These are phyloP conservation scores for Crotalus helleri DNA, from an alignment of 2,113 vertebrate genomes.

Conservation along the genomic window DNA sequence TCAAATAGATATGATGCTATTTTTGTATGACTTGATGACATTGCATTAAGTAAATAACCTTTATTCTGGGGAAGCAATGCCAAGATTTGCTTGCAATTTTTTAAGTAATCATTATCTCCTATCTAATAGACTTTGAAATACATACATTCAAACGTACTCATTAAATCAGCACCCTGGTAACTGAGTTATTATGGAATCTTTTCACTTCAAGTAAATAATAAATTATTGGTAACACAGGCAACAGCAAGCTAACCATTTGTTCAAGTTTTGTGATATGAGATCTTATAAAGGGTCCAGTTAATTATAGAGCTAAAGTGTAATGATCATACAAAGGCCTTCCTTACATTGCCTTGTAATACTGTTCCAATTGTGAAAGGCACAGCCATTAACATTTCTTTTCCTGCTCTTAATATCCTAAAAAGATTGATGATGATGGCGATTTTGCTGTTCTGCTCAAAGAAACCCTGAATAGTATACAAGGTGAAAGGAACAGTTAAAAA, in stretches of 20 bases:
- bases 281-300: not conserved
- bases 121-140: not conserved
- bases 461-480: not conserved
- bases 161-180: not conserved
- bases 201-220: not conserved
- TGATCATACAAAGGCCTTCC: not conserved
- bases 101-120: not conserved
- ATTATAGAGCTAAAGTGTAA: not conserved
- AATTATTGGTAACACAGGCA: not conserved
- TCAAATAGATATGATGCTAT: constrained; percentile 1
- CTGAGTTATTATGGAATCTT: not conserved
- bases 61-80: not conserved
- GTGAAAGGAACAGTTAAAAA: not conserved
- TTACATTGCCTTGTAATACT: not conserved
- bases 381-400: not conserved
- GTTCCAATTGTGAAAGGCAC: not conserved
- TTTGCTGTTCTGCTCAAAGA: not conserved
- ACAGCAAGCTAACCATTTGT: not conserved
- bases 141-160: not conserved
- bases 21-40: constrained; percentile 1
- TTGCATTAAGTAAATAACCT: constrained; percentile 2
- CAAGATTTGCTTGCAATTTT: not conserved
- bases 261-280: not conserved
- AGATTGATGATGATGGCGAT: not conserved
- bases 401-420: not conserved